Base-by-base conservation (phyloP, 1,140 invertebrate species). In the Drosophila eugracilis region DNA sequence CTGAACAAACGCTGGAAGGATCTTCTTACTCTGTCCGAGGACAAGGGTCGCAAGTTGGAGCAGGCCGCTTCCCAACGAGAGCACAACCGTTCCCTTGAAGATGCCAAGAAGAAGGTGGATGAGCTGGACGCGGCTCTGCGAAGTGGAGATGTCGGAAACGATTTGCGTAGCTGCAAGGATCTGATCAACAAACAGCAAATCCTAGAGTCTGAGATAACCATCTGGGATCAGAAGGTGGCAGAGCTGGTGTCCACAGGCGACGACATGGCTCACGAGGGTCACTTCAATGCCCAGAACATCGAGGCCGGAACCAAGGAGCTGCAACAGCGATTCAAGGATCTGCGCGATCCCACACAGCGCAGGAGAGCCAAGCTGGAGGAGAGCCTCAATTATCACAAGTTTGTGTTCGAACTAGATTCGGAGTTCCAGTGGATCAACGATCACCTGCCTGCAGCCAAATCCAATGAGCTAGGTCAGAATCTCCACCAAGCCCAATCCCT, bases 371-470 rank as follows among this genome's bases (percentile, higher is more conserved):
- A 95, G 10, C 92, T 99, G 3, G 96, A 98, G 89, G 97, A 98
- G 90, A 96, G 96, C 28, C 86, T 97, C 4, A 93, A 92, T 90
- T 94, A 73, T 86, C 97, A 99, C 91, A 98, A 99, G 91, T 98
- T 99, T 92, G 95, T 95, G 21, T 99, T 99, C 90, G 97, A 99
- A 91, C 93, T 98, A 30, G 97, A 98, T 58, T 95, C 95, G 0
- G 98, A 99, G 92, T 93, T 98, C 77, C 97, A 98, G 89, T 99
- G 98, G 98, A 98, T 99, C 52, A 95, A 95, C 30, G 98, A 99
- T 91, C 96, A 98, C 72, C 90, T 96, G 52, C 95, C 96, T 3
- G 93, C 96, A 4, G 97, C 96, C 1, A 94, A 94, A 0, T 96
- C 97, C 1, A 94, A 95, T 2, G 94, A 93, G 5, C 90, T 96